phyloP scores from a whole-genome alignment of 2,888 invertebrate genomes.

The Neria commutata region DNA sequence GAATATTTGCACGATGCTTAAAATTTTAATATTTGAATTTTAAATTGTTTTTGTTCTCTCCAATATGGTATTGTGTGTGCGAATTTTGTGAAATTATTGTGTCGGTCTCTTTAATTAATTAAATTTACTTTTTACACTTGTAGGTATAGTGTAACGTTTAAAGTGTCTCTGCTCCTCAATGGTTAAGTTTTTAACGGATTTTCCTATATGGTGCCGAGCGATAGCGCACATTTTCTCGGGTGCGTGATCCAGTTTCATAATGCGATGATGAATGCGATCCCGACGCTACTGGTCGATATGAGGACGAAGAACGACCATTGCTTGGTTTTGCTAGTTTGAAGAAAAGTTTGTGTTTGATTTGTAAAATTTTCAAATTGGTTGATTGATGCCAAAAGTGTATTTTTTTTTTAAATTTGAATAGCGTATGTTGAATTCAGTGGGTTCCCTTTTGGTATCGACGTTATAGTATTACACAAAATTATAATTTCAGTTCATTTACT shows the following conservation, averaged over 20 bases:
- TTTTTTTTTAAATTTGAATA: constrained; percentile 30
- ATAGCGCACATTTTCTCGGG: constrained; percentile 60
- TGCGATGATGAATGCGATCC: constrained; percentile 60
- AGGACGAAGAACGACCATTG: constrained; percentile 60
- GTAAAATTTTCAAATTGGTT: constrained; percentile 27
- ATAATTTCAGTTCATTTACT: neutral
- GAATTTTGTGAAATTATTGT: constrained; percentile 13
- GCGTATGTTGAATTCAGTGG: neutral
- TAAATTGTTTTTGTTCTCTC: neutral
- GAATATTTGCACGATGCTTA: no score
- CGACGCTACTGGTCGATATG: constrained; percentile 59
- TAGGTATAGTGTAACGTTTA: constrained; percentile 23
- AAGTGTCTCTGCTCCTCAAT: constrained; percentile 22
- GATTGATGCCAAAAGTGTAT: constrained; percentile 9
- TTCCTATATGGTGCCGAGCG: constrained; percentile 61
- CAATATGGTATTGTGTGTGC: neutral
- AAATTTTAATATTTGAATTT: no score
- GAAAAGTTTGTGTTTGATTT: constrained; percentile 46
- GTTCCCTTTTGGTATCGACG: neutral
- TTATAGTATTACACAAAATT: neutral
- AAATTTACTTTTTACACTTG: constrained; percentile 13
- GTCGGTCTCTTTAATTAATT: constrained; percentile 7
- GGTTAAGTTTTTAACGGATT: constrained; percentile 54
- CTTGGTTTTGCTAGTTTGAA: constrained; percentile 61
- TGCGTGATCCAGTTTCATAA: constrained; percentile 60